Evolutionary conservation across 1,140 invertebrate species (phyloP).

Genomic region (Condylostylus longicornis): DNA sequence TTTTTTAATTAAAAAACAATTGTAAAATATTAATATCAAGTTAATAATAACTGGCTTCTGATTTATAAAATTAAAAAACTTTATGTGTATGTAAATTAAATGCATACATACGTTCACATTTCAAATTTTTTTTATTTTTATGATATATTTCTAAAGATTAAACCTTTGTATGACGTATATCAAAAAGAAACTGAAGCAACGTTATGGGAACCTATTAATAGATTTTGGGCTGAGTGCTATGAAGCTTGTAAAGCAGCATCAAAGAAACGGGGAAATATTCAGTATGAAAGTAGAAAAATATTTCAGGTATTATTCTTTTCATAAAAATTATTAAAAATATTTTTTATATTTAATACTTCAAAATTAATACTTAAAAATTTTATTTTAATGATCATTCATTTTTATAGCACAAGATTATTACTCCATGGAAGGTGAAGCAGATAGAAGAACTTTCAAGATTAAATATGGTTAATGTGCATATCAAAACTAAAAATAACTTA

Average conservation of each 20-base stretch:
- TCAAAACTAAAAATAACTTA: slow-evolving; percentile 35
- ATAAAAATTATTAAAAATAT: neutral
- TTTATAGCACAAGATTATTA: slow-evolving; percentile 37
- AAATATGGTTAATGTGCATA: slow-evolving; percentile 33
- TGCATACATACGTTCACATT: too few species aligned
- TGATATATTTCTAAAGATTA: slow-evolving; percentile 26
- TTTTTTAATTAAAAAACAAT: too few species aligned
- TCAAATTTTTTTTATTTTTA: slow-evolving; percentile 6
- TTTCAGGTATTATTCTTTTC: slow-evolving; percentile 36
- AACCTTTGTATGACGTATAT: slow-evolving; percentile 33
- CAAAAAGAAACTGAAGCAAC: slow-evolving; percentile 32
- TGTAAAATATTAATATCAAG: too few species aligned
- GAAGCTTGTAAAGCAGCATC: slow-evolving; percentile 41
- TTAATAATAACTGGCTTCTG: too few species aligned
- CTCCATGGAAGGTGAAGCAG: slow-evolving; percentile 35
- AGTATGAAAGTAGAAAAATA: slow-evolving; percentile 40
- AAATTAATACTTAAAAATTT: neutral
- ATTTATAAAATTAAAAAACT: too few species aligned
- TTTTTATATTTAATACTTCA: neutral
- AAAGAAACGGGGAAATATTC: slow-evolving; percentile 39
- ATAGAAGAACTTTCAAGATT: slow-evolving; percentile 37
- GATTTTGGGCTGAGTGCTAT: slow-evolving; percentile 43
- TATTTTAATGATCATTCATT: neutral
- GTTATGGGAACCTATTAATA: slow-evolving; percentile 39
- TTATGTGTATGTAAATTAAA: too few species aligned